Evolutionary conservation across 2,113 vertebrate genomes (phyloP), one percentile per base, ranked within the genome.

Genomic region (Anhinga anhinga): DNA sequence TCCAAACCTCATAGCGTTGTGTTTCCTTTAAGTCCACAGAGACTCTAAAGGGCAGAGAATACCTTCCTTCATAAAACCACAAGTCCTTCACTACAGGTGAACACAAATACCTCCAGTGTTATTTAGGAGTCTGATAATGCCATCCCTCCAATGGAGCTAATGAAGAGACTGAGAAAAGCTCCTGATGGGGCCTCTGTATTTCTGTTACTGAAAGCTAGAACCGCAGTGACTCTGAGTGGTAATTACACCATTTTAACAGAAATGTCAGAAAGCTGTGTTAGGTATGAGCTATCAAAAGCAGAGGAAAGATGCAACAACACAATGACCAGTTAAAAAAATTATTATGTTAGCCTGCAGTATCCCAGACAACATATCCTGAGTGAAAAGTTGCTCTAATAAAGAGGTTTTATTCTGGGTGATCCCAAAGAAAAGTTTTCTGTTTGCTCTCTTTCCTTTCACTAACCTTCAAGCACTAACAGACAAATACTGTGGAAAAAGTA

Each of bases 1-100:
- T 58, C 62, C 55, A 80, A 73, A 61, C 4, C 14, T 63, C 11
- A 11, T 2, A 32, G 5, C 3, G 0, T 20, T n/a, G 1, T 25
- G 3, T 45, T 77, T 72, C 10, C 30, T 73, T 70, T 79, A 22
- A 5, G 5, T 42, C 25, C 26, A 44, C 3, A 42, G 10, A 29
- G 6, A 36, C 15, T 59, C 8, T 26, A 49, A 78, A 67, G 32
- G 15, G 6, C 47, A 58, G 29, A 61, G 59, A 81, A 62, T 14
- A 63, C 4, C 15, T 91, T 86, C 6, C 21, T 44, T 62, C 32
- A 44, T 29, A 55, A 81, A 83, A 65, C 7, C 1, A 0, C 6
- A 66, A 22, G 13, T 44, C 10, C 47, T 32, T 61, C 40, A 29
- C 5, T 47, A 34, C 23, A 61, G 4, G 15, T 67, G 34, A 66